Conservation (phyloP, 2,113 vertebrate species). For the Dermatemys mawii region DNA sequence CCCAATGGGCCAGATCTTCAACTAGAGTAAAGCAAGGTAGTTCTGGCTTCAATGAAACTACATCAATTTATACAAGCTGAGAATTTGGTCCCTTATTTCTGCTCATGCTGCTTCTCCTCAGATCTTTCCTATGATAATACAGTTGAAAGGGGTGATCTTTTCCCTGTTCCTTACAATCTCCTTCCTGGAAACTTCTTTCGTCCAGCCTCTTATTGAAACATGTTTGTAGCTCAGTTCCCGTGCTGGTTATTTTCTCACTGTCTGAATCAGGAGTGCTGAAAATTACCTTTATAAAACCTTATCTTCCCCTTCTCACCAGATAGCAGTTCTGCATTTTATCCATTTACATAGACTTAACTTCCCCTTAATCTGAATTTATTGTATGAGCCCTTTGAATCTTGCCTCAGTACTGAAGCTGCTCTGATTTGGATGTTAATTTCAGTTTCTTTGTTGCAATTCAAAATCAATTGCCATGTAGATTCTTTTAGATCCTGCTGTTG, state of each 20-base stretch:
- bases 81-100: background rate
- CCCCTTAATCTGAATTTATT: background rate
- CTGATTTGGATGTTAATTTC: background rate
- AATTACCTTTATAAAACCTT: background rate
- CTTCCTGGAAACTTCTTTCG: background rate
- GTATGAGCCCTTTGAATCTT: background rate
- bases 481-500: background rate
- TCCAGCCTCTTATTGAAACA: background rate
- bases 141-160: background rate
- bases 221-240: background rate
- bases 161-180: background rate
- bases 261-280: background rate
- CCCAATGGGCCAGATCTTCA: background rate
- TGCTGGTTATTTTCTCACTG: background rate
- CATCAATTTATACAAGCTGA: background rate
- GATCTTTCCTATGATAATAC: background rate
- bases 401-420: background rate
- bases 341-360: background rate
- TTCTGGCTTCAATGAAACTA: background rate
- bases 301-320: background rate
- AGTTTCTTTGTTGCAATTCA: background rate
- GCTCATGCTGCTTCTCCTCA: background rate
- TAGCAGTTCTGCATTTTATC: accelerated
- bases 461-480: background rate
- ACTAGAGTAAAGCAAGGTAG: background rate